Evolutionary conservation across 2,888 invertebrate species (phyloP), one percentile per base, ranked within the genome.

Genomic region (Apotomis turbidana): DNA sequence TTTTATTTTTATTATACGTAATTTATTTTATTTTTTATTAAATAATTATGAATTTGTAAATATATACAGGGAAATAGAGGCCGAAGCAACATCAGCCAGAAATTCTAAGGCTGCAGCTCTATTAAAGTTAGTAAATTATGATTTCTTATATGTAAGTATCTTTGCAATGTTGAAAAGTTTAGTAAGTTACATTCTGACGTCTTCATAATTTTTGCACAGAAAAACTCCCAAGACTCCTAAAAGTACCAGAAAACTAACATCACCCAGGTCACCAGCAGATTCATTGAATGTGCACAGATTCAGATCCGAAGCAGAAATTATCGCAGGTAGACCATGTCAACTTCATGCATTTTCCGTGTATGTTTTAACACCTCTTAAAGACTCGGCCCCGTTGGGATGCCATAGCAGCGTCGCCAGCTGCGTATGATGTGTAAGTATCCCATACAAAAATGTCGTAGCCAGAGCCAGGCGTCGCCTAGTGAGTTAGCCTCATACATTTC

Each of bases 241-340:
- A 61, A n/a, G n/a, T 68, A 9, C 51, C 6, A 54, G 60, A n/a
- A 69, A 69, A 61, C 3, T 27, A 13, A 9, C 15, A 10, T 61
- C 55, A 4, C 36, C 68, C 6, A 69, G 60, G 27, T n/a, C 5
- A 46, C 83, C 82, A 76, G 83, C 84, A 38, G 70, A 70, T 49
- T 8, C 49, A 9, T 3, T 10, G 9, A 51, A 70, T 9, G 54
- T 82, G 2, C 82, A 85, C 6, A 82, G 84, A 76, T 81, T 80
- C 60, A 79, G 87, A 71, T 87, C 85, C 8, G 92, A 91, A 78
- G 82, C 88, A 12, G 92, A 93, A 85, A 90, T 93, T 52, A 78
- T 87, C 70, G 80, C 86, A 79, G 92, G 92, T 91, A 74, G 13
- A 13, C 4, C 15, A 41, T 6, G 41, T 41, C 5, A 41, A 41